A percentile compares a stretch with the other conserved stretches of the same genome.
Conservation (phyloP, 2,888 invertebrate genomes). For the Sesamia inferens region DNA sequence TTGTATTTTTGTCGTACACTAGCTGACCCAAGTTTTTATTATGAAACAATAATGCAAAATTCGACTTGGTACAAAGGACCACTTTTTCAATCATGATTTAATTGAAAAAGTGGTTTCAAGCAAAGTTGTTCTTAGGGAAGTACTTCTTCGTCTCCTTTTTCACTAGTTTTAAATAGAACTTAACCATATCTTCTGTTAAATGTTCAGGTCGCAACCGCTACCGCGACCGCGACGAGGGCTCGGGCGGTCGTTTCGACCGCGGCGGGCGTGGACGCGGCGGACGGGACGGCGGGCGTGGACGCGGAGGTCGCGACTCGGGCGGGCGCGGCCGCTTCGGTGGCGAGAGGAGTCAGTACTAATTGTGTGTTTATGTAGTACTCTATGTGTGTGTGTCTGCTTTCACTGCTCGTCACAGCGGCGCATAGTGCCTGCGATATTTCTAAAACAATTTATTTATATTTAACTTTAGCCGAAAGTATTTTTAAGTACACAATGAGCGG, state of each 20-base stretch:
- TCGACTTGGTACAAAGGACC: too few relatives aligned
- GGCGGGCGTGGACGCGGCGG: constrained; percentile 54
- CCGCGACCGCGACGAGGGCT: constrained; percentile 85
- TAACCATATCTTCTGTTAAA: not conserved
- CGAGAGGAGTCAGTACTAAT: constrained; percentile 64
- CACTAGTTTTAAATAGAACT: too few relatives aligned
- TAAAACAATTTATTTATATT: not conserved
- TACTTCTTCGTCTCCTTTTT: too few relatives aligned
- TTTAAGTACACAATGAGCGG: not conserved
- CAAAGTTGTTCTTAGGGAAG: too few relatives aligned
- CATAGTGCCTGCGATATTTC: not conserved
- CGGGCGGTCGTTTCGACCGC: constrained; percentile 72
- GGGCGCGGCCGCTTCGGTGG: constrained; percentile 64
- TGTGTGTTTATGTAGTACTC: constrained; percentile 37
- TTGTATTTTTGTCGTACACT: not conserved
- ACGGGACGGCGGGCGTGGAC: constrained; percentile 29
- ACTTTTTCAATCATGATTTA: too few relatives aligned
- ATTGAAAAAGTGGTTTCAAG: too few relatives aligned
- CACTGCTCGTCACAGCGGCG: not conserved
- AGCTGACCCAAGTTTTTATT: too few relatives aligned
- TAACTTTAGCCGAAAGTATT: not conserved
- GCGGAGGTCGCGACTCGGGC: constrained; percentile 28
- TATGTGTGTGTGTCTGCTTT: constrained; percentile 23
- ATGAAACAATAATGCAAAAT: too few relatives aligned
- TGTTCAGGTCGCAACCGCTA: constrained; percentile 78